Conservation (phyloP, 2,888 invertebrate genomes). For the Drosophila pullipes region DNA sequence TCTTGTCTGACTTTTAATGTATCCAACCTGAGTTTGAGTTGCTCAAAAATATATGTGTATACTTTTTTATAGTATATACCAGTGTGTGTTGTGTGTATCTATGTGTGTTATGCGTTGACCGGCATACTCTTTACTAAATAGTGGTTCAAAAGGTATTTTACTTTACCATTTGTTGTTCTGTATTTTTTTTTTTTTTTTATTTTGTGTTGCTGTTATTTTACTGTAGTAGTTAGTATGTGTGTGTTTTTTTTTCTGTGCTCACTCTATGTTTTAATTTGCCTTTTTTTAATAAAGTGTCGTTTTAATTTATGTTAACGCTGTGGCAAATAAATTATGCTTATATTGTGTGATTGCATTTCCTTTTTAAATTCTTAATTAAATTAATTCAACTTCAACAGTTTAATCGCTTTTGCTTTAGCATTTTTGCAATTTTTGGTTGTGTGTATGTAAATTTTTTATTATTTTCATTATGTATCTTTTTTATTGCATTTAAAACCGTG, state of each 20-base stretch:
- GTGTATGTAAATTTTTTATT: slow-evolving; percentile 67
- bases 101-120: slow-evolving; percentile 44
- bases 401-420: slow-evolving; percentile 26
- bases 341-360: slow-evolving; percentile 60
- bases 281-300: slow-evolving; percentile 51
- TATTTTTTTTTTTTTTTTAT: slow-evolving; percentile 8
- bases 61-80: slow-evolving; percentile 38
- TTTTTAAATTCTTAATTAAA: slow-evolving; percentile 70
- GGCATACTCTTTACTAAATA: slow-evolving; percentile 60
- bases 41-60: slow-evolving; percentile 74
- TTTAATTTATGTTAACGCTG: slow-evolving; percentile 42
- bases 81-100: slow-evolving; percentile 30
- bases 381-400: slow-evolving; percentile 74
- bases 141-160: slow-evolving; percentile 47
- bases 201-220: slow-evolving; percentile 30
- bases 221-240: slow-evolving; percentile 52
- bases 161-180: slow-evolving; percentile 32
- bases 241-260: slow-evolving; percentile 65
- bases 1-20: slow-evolving; percentile 79
- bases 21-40: slow-evolving; percentile 82
- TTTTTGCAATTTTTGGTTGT: slow-evolving; percentile 29
- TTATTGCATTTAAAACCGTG: slow-evolving; percentile 79
- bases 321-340: slow-evolving; percentile 50
- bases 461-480: slow-evolving; percentile 56
- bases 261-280: slow-evolving; percentile 74